Percentiles rank a stretch among this genome's conserved stretches.
Evolutionary conservation across 2,113 vertebrate genomes (phyloP).

Genomic region (Gila orcuttii): DNA sequence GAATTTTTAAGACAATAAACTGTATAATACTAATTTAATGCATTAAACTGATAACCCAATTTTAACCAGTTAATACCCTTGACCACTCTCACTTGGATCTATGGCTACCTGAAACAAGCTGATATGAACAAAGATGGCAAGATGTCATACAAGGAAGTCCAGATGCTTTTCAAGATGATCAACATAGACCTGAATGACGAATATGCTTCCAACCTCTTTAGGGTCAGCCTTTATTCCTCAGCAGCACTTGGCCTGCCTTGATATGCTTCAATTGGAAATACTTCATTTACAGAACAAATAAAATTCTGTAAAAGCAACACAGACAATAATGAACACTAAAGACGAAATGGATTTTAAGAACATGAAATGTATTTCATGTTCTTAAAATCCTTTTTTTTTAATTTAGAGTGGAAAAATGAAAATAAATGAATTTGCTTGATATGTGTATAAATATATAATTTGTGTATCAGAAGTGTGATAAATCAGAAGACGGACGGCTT

Average conservation of each 20-base stretch:
- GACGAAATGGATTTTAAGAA: neutral
- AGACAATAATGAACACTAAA: conserved; percentile 4
- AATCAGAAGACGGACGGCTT: conserved; percentile 82
- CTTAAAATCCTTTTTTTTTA: too few species aligned
- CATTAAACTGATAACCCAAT: too few species aligned
- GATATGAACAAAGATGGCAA: conserved; percentile 90
- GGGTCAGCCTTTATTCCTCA: conserved; percentile 72
- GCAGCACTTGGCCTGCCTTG: neutral
- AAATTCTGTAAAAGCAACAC: neutral
- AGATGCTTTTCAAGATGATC: conserved; percentile 90
- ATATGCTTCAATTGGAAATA: neutral
- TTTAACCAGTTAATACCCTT: conserved; percentile 56
- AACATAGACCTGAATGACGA: conserved; percentile 90
- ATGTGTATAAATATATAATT: neutral
- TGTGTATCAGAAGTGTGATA: conserved; percentile 86
- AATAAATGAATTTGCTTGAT: neutral
- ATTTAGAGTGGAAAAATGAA: too few species aligned
- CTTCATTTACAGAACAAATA: neutral
- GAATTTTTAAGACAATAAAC: too few species aligned
- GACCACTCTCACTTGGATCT: conserved; percentile 83
- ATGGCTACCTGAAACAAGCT: conserved; percentile 84
- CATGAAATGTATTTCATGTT: too few species aligned
- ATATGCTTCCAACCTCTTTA: conserved; percentile 88
- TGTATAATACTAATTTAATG: too few species aligned
- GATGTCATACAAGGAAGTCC: conserved; percentile 94